Conservation (phyloP, 2,888 invertebrate species). For the Formica aserva region DNA sequence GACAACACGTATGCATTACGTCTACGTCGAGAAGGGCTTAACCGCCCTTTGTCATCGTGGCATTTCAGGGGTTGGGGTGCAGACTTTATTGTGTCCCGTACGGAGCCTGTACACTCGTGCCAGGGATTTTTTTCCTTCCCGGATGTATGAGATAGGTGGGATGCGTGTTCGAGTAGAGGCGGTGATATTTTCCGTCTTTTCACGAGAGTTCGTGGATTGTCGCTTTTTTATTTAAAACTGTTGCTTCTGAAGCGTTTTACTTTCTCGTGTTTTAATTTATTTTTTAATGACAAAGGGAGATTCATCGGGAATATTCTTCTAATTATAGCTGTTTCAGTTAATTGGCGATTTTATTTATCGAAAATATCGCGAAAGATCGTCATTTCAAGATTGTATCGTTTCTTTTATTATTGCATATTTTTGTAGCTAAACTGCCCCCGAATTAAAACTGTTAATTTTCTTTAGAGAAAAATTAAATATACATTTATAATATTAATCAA, state of each 20-base stretch:
- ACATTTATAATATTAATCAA: not conserved
- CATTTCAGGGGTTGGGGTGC: conserved; percentile 79
- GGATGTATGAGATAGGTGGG: not conserved
- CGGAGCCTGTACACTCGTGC: conserved; percentile 74
- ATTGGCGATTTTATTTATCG: conserved; percentile 1
- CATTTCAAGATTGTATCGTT: not conserved
- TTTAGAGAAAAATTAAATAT: not conserved
- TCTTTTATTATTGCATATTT: not conserved
- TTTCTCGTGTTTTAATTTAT: not conserved
- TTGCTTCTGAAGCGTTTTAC: not conserved
- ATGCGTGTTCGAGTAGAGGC: conserved; percentile 33
- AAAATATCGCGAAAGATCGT: not conserved
- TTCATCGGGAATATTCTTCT: not conserved
- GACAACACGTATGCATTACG: conserved; percentile 71
- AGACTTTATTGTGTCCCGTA: conserved; percentile 82
- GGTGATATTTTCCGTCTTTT: conserved; percentile 56
- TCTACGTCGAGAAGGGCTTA: conserved; percentile 82
- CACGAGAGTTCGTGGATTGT: not conserved
- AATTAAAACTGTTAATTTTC: not conserved
- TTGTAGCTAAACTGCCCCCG: not conserved
- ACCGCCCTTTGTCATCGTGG: conserved; percentile 80
- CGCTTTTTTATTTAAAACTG: conserved; percentile 29
- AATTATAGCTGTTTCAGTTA: not conserved
- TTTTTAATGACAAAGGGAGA: not conserved
- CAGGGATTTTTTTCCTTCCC: conserved; percentile 67